Base-by-base conservation (phyloP, 2,797 vertebrate species). In the Decapterus maruadsi region DNA sequence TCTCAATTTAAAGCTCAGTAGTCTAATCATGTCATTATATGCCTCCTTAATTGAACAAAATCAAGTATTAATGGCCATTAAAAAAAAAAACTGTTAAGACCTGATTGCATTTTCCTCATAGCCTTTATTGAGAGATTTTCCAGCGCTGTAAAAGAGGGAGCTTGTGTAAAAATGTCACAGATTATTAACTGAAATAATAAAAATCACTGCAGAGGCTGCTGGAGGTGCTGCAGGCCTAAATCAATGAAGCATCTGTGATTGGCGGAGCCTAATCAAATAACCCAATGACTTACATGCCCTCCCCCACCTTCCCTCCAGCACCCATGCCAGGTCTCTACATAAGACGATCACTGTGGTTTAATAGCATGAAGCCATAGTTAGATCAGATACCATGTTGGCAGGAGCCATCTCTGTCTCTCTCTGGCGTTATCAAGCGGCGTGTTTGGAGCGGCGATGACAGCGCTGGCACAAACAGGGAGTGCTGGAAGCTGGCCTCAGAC, bases 391-490 rank as follows among this genome's bases (percentile, higher is more conserved):
- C 11, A 43, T 6, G 78, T 22, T 90, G 87, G 88, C 84, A 77
- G 87, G 60, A 6, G 67, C 78, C 31, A 71, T n/a, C 67, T 38
- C 26, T 34, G 58, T 31, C 70, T 80, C 76, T 81, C 82, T 79
- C 82, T 10, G 57, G 77, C 67, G 77, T 78, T 90, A 87, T 89
- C 83, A 75, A 86, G 80, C 87, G 58, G 75, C 51, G 78, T 81
- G 84, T 84, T 90, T 87, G 88, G 81, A 85, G 90, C 76, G 11
- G 68, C 6, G 80, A 84, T 87, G 89, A 88, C 86, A 89, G 80
- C 22, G 54, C 77, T 89, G 88, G 83, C 89, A 90, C 77, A 64
- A 67, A 81, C 82, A 69, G 64, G 77, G 79, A 81, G 81, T 42
- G 70, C 85, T 84, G 88, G 81, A 85, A 77, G 84, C 85, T 88